Evolutionary conservation across 1,140 invertebrate genomes (phyloP).

Genomic region (Octopus sinensis): DNA sequence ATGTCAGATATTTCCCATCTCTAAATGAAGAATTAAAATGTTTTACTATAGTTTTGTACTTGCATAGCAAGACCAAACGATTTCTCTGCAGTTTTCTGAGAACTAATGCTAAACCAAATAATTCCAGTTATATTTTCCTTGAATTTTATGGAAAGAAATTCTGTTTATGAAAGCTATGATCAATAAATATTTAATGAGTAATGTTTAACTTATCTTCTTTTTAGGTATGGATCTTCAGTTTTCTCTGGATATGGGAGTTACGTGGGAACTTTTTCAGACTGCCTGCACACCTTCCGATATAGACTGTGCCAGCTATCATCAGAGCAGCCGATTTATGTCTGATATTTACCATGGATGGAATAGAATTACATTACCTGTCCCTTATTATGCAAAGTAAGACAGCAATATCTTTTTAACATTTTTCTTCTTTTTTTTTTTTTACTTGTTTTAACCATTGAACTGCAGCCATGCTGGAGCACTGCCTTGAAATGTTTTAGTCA

Average conservation of each 20-base stretch:
- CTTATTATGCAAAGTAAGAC: conserved; percentile 45
- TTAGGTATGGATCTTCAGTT: conserved; percentile 44
- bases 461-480: neutral
- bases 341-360: conserved; percentile 48
- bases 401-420: neutral
- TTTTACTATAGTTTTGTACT: too few relatives aligned
- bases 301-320: conserved; percentile 40
- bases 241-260: conserved; percentile 51
- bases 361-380: conserved; percentile 45
- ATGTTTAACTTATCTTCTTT: neutral
- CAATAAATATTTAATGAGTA: too few relatives aligned
- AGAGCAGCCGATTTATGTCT: conserved; percentile 36
- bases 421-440: too few relatives aligned
- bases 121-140: too few relatives aligned
- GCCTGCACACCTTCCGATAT: conserved; percentile 47
- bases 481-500: too few relatives aligned
- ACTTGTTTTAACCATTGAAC: neutral
- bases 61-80: too few relatives aligned
- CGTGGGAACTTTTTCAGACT: conserved; percentile 42
- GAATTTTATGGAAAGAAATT: too few relatives aligned
- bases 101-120: too few relatives aligned
- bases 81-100: too few relatives aligned
- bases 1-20: too few relatives aligned
- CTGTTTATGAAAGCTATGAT: too few relatives aligned
- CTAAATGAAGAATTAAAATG: too few relatives aligned